phyloP scores from a whole-genome alignment of 2,113 vertebrate species.

The Crotalus tigris region DNA sequence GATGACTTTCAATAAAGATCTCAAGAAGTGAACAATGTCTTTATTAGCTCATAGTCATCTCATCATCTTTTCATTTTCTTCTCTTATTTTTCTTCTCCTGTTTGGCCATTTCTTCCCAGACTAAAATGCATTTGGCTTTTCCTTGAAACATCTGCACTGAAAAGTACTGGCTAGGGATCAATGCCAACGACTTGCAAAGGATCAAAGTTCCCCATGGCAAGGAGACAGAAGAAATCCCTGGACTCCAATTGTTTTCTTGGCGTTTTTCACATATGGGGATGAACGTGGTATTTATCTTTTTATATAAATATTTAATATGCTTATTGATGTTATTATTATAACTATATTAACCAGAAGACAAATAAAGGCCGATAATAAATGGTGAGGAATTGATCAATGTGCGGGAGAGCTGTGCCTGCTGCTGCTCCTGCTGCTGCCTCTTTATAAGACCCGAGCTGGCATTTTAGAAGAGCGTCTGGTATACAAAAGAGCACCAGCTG shows the following conservation, averaged over 20 bases:
- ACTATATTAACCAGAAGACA: conserved; percentile 42
- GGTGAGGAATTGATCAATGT: conserved; percentile 56
- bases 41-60: not conserved
- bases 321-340: conserved; percentile 35
- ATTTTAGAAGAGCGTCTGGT: conserved; percentile 64
- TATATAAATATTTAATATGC: conserved; percentile 14
- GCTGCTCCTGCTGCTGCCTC: conserved; percentile 50
- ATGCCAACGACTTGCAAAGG: conserved; percentile 17
- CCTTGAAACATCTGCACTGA: not conserved
- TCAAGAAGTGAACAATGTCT: not conserved
- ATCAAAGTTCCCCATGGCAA: conserved; percentile 13
- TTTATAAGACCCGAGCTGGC: conserved; percentile 61
- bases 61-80: conserved; percentile 12
- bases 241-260: conserved; percentile 25
- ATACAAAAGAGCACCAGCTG: conserved; percentile 72
- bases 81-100: not conserved
- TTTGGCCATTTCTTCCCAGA: not conserved
- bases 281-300: conserved; percentile 25
- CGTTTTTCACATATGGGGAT: conserved; percentile 25
- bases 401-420: conserved; percentile 35
- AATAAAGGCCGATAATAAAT: conserved; percentile 42
- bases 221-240: conserved; percentile 30
- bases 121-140: conserved; percentile 23
- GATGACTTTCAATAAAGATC: not conserved
- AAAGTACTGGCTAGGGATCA: conserved; percentile 1